Evolutionary conservation across 2,113 vertebrate species (phyloP), one percentile per base, ranked within the genome.

Genomic region (Tragelaphus scriptus): DNA sequence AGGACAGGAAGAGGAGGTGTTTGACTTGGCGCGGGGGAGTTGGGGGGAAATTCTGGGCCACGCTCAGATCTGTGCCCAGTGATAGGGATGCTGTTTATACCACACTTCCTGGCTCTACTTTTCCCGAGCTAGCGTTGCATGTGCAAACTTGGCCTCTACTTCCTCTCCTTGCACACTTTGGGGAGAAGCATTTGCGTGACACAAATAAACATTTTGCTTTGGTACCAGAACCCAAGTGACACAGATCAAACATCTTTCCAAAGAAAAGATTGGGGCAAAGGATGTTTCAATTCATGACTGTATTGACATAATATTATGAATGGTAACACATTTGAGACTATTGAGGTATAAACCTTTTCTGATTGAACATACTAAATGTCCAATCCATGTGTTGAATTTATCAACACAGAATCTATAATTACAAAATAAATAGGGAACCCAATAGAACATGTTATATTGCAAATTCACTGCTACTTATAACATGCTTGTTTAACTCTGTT

Each of bases 401-500:
- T 58, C 63, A 90, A 87, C 13, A 94, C 68, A 90, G 81, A 90
- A 9, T 80, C 47, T 87, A 10, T 36, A 36, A 71, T 26, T 40
- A 94, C 89, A 94, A 91, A 98, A 98, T 98, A 97, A 97, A 87
- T 25, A 85, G 49, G 56, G 84, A 91, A 61, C 28, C 13, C 56
- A 90, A 93, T 32, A 84, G 68, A 87, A 88, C 75, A 88, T 2
- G 13, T 53, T 47, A 81, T 28, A n/a, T 82, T 61, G 32, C 44
- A 84, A 84, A 49, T 44, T 80, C 32, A 53, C 49, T 32, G 16
- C 49, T 81, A 32, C 49, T 81, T 53, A 65, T 12, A 59, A 53
- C 8, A 14, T 40, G 44, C 1, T 28, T 59, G 61, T 97, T 97
- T 51, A 63, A 84, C 85, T 58, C 23, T 13, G 85, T 68, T 90